Evolutionary conservation across 2,113 vertebrate genomes (phyloP), one percentile per base, ranked within the genome.

Genomic region (Pyrgilauda ruficollis): DNA sequence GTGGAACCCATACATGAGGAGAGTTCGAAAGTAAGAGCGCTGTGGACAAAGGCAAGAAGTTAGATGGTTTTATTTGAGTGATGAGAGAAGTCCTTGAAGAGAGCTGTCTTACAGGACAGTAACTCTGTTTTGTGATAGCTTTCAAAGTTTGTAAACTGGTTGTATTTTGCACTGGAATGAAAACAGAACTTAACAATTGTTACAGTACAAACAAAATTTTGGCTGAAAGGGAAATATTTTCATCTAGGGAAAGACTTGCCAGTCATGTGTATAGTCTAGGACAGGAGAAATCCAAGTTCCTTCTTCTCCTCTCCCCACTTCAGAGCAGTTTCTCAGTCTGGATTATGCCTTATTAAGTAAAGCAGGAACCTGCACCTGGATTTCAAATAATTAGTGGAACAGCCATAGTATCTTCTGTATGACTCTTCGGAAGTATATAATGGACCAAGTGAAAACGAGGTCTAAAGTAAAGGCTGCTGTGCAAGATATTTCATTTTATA

Each of bases 1-100:
- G 98, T 99, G 99, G 98, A 99, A 99, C 10, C 99, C 99, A 21
- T 98, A 99, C 99, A 99, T 99, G 43, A 99, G 98, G 79, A 99
- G 97, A 30, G 99, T 99, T 50, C 99, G 98, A 89, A 99, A 99
- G 89, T 98, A 33, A n/a, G 99, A 99, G 66, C 99, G 98, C 99
- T 99, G 97, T 79, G 89, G 91, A 97, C 46, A 95, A 93, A 94
- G 68, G 56, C 66, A 96, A 93, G 15, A 92, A 82, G 62, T 97
- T n/a, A 95, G 79, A 39, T 61, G 62, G 75, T 35, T 90, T 80
- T 22, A 49, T 74, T 21, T 50, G 77, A 58, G 33, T 24, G 11
- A 55, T 24, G 33, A 77, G 15, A 30, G 24, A 87, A 94, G 16
- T 37, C 19, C 37, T 55, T 64, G 18, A 91, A 74, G 15, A 63